Evolutionary conservation across 2,797 vertebrate species (phyloP), one percentile per base, ranked within the genome.

Genomic region (Ctenosaura bakeri): DNA sequence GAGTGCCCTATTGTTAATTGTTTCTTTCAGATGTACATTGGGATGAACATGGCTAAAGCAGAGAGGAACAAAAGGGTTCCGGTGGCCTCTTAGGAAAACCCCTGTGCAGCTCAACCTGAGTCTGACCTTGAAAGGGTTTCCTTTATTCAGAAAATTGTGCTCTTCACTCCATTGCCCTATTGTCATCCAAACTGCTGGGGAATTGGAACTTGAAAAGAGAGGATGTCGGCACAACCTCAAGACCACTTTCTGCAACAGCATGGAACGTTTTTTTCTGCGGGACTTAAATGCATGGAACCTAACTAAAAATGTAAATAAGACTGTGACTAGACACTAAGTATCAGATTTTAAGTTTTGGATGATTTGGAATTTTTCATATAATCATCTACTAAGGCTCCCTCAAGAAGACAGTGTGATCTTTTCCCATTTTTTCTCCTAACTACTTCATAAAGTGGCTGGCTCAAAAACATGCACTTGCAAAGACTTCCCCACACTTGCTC

Each of bases 1-100:
- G 95, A 97, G 96, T 96, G 95, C 95, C 95, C 97, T 97, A 98
- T 98, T 98, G 98, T 98, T 98, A 97, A 98, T 98, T 98, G 97
- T 97, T 97, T 97, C 97, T 98, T 98, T 98, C 97, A 98, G 96
- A 96, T 96, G 94, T 98, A 98, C 98, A 98, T 96, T 97, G 97
- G 97, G 97, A 97, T 97, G 97, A 97, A 97, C 96, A 97, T 96
- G 97, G 96, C 16, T 81, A 96, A 97, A 97, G 96, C 96, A 97
- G 96, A 76, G 90, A 97, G 94, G 97, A 96, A 98, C 98, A 98
- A 98, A 98, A 93, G 96, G 94, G 91, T 95, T 96, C 96, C 96
- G 94, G 96, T 95, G 97, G 97, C 96, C 96, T 97, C 97, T 97
- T 88, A 94, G 95, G 94, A 94, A 96, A 96, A 94, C 91, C 90